These are phyloP conservation scores for Aphyosemion australe DNA, from an alignment of 2,113 vertebrate genomes.

Conservation along the genomic window DNA sequence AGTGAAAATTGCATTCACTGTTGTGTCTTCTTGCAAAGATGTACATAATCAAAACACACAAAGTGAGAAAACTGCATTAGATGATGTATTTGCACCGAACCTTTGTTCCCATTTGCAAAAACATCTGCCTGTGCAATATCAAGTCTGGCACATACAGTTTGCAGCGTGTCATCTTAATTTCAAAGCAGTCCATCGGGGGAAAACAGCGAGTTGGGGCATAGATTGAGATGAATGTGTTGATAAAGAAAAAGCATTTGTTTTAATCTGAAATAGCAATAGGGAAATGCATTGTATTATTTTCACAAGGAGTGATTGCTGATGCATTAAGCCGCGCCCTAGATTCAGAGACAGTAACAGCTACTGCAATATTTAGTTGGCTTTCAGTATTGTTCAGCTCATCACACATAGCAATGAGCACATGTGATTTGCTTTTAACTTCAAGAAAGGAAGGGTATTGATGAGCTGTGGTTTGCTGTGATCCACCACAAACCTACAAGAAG, in stretches of 20 bases:
- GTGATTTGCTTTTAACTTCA: background rate
- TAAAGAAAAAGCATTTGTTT: conserved; percentile 20
- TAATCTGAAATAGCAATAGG: conserved; percentile 16
- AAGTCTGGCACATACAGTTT: conserved; percentile 5
- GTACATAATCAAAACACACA: conserved; percentile 32
- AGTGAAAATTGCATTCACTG: conserved; percentile 44
- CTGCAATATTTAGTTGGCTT: conserved; percentile 1
- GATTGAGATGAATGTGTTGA: conserved; percentile 15
- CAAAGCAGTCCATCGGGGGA: conserved; percentile 19
- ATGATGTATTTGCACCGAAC: conserved; percentile 11
- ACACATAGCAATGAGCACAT: background rate
- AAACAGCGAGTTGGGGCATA: background rate
- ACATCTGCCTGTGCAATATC: conserved; percentile 9
- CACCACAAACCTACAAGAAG: background rate
- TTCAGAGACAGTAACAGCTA: background rate
- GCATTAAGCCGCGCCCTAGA: background rate
- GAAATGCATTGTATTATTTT: background rate
- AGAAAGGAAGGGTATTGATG: background rate
- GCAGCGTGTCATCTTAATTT: conserved; percentile 31
- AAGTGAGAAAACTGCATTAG: conserved; percentile 14
- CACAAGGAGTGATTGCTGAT: background rate
- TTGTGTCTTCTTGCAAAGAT: conserved; percentile 25
- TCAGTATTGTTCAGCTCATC: background rate
- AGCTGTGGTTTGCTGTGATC: background rate
- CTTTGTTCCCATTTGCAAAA: conserved; percentile 25